A percentile compares a stretch with the other conserved stretches of the same genome.
These are phyloP conservation scores for Coracopsis vasa DNA, from an alignment of 2,113 vertebrate species.

Conservation along the genomic window DNA sequence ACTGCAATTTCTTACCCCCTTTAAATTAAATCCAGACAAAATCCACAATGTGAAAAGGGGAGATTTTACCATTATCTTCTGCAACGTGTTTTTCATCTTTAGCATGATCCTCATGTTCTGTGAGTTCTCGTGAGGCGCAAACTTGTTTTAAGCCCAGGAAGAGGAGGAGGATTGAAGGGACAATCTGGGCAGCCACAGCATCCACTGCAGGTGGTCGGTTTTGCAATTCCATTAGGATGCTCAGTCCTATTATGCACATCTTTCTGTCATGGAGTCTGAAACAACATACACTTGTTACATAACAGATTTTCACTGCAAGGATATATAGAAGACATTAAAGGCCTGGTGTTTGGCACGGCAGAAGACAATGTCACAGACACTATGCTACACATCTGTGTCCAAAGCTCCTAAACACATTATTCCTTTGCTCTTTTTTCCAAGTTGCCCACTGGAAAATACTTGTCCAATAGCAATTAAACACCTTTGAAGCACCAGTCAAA, in stretches of 20 bases:
- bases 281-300: background rate
- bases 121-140: slow-evolving; percentile 84
- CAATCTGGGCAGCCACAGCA: slow-evolving; percentile 85
- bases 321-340: background rate
- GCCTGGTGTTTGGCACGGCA: background rate
- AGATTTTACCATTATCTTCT: slow-evolving; percentile 89
- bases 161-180: slow-evolving; percentile 93
- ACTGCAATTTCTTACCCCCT: slow-evolving; percentile 48
- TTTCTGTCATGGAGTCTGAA: slow-evolving; percentile 94
- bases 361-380: background rate
- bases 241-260: slow-evolving; percentile 96
- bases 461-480: background rate
- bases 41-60: slow-evolving; percentile 57
- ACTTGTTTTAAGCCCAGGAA: slow-evolving; percentile 95
- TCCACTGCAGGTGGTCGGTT: slow-evolving; percentile 84
- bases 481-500: background rate
- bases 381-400: background rate
- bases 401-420: background rate
- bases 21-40: slow-evolving; percentile 67
- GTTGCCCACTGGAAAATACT: background rate
- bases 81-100: slow-evolving; percentile 76
- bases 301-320: background rate
- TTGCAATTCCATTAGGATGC: slow-evolving; percentile 91
- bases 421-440: background rate
- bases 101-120: slow-evolving; percentile 78